Base-by-base conservation (phyloP, 2,888 invertebrate species). In the Pyrgus malvae region DNA sequence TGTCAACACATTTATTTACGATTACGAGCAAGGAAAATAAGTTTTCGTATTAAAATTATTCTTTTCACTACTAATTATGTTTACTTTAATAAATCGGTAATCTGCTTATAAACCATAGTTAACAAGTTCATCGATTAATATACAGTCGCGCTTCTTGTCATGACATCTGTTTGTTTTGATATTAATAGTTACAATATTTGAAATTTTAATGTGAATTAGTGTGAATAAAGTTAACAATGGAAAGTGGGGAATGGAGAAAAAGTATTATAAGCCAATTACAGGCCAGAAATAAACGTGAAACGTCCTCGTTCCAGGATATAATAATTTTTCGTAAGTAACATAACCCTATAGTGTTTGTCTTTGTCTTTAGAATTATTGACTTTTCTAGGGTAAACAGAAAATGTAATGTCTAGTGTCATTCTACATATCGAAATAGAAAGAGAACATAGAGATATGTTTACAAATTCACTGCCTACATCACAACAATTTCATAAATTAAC, bases 321-420 rank as follows among this genome's bases (percentile, higher is more conserved):
- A 94, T 97, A 68, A 83, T 92, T 64, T 94, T 95, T 83, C 96
- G 96, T 97, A 92, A 93, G 95, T 92, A 75, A 74, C 74, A 68
- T 83, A 84, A 84, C 83, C 81, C 80, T 14, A 40, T 0, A 41
- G 12, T 33, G 27, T 9, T 25, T 41, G 38, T 44, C 54, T 54
- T 54, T 54, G 54, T 54, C 48, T 48, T 37, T 58, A 38, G 9
- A 29, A 35, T 41, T 33, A 23, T 17, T 40, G 23, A 38, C 33
- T 25, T 31, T 46, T 25, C 46, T 35, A 42, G 33, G 4, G 23
- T 27, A 25, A 48, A 49, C 19, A 17, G 33, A 37, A 25, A 16
- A 14, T 35, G 6, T 11, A 12, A 35, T 37, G 5, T 17, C n/a
- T n/a, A n/a, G n/a, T n/a, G n/a, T n/a, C n/a, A n/a, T n/a, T n/a